Conservation (phyloP, 2,113 vertebrate species). For the Pseudorasbora parva region DNA sequence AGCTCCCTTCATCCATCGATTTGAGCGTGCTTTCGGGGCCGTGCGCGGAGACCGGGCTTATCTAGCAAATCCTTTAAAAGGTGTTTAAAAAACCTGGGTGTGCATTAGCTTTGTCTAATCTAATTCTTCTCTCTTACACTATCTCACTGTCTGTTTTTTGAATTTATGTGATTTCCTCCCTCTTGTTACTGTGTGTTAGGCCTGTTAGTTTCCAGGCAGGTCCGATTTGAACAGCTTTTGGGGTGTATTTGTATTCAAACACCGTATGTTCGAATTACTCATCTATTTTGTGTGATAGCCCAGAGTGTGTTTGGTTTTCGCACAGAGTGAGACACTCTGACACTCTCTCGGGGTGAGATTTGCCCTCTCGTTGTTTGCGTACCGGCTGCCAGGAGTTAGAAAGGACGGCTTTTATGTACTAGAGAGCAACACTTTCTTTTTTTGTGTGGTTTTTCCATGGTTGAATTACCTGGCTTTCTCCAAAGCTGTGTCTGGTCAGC, state of each 20-base stretch:
- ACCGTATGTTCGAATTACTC: constrained; percentile 66
- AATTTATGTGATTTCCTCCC: neutral
- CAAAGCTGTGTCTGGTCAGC: constrained; percentile 53
- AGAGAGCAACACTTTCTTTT: constrained; percentile 16
- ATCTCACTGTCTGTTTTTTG: neutral
- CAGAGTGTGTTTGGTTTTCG: constrained; percentile 70
- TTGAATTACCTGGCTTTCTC: neutral
- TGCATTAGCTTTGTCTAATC: constrained; percentile 67
- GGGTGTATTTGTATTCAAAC: constrained; percentile 70
- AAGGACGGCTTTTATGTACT: constrained; percentile 15
- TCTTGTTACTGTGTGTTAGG: neutral
- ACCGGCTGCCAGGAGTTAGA: constrained; percentile 24
- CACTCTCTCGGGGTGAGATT: constrained; percentile 67
- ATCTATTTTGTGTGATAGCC: constrained; percentile 69
- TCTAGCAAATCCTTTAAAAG: constrained; percentile 76
- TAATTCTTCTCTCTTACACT: constrained; percentile 19
- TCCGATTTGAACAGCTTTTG: constrained; percentile 74
- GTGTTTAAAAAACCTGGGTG: constrained; percentile 68
- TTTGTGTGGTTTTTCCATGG: constrained; percentile 15
- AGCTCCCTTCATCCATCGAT: constrained; percentile 74
- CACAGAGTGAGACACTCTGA: constrained; percentile 68
- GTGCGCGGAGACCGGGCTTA: constrained; percentile 65
- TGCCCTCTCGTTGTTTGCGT: constrained; percentile 69
- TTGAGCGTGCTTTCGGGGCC: constrained; percentile 68
- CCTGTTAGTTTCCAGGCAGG: constrained; percentile 21